Evolutionary conservation across 2,888 invertebrate genomes (phyloP), one percentile per base, ranked within the genome.

Genomic region (Cyclophora punctaria): DNA sequence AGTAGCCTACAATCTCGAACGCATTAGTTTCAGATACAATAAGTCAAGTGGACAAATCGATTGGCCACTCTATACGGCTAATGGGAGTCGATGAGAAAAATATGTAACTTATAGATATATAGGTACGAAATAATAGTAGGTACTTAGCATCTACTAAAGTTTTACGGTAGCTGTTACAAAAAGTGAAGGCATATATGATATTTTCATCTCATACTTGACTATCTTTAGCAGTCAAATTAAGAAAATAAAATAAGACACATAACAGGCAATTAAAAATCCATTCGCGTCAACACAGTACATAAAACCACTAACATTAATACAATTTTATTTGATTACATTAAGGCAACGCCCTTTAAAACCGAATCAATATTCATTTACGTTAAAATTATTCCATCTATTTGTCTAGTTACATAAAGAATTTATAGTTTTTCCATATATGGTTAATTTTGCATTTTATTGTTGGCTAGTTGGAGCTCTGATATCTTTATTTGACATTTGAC

Each of bases 381-480:
- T 52, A 58, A 43, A 63, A 48, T 67, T 70, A 78, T 77, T 73
- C 73, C 56, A 60, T 69, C 78, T 75, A 82, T 81, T 81, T 80
- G 80, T 80, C 79, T 57, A 54, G 57, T 58, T 49, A 69, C 69
- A 69, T 67, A 66, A 67, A 50, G 57, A 65, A 79, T 80, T 79
- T 80, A 81, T 78, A 59, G 59, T 62, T 53, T 52, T 46, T 45
- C 69, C 70, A 52, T 71, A 69, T 61, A 64, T 45, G 66, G 69
- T 41, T 60, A 65, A 70, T 37, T 37, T 37, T 37, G 5, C 37
- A 37, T 37, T 37, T 5, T 37, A 37, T 37, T 37, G 37, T 66
- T 73, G 37, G 5, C 37, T 37, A 4, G 37, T 37, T 37, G 1
- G 5, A 37, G 37, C 37, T 5, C 4, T 66, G 59, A 64, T 56